phyloP scores from a whole-genome alignment of 2,797 vertebrate species.

The Oryzias sinensis region DNA sequence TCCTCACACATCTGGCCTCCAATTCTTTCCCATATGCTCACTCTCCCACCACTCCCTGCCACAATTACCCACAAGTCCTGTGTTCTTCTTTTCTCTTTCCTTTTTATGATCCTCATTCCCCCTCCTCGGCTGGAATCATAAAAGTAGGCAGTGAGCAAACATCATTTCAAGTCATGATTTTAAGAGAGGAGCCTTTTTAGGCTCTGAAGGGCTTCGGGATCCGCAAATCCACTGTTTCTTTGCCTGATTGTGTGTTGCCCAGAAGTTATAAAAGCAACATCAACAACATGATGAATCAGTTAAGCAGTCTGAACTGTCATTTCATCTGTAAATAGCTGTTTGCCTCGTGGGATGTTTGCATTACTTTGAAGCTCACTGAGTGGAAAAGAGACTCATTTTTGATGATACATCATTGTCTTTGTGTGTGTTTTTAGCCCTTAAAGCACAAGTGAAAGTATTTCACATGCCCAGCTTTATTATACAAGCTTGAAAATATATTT shows the following conservation, averaged over 20 bases:
- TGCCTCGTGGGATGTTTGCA: conserved; percentile 48
- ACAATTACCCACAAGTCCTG: conserved; percentile 80
- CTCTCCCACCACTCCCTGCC: conserved; percentile 58
- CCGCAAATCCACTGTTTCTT: conserved; percentile 51
- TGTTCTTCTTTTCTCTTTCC: conserved; percentile 78
- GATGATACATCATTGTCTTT: conserved; percentile 38
- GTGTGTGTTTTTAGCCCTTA: conserved; percentile 17
- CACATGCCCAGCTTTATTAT: neutral
- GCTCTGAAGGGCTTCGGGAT: conserved; percentile 57
- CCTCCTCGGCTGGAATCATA: conserved; percentile 59
- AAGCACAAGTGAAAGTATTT: neutral
- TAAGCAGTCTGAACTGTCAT: conserved; percentile 40
- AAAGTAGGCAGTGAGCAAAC: conserved; percentile 57
- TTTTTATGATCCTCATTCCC: conserved; percentile 68
- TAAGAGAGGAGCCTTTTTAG: conserved; percentile 47
- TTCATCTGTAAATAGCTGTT: conserved; percentile 43
- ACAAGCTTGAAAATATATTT: too few species aligned
- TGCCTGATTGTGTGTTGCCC: conserved; percentile 24
- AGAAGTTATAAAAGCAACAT: conserved; percentile 52
- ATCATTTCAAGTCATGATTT: conserved; percentile 66
- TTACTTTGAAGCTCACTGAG: conserved; percentile 50
- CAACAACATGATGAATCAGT: conserved; percentile 59
- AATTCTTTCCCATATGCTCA: conserved; percentile 70
- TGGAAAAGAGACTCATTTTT: conserved; percentile 39
- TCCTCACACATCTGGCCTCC: conserved; percentile 83